Base-by-base conservation (phyloP, 2,113 vertebrate species). In the Silurus asotus region DNA sequence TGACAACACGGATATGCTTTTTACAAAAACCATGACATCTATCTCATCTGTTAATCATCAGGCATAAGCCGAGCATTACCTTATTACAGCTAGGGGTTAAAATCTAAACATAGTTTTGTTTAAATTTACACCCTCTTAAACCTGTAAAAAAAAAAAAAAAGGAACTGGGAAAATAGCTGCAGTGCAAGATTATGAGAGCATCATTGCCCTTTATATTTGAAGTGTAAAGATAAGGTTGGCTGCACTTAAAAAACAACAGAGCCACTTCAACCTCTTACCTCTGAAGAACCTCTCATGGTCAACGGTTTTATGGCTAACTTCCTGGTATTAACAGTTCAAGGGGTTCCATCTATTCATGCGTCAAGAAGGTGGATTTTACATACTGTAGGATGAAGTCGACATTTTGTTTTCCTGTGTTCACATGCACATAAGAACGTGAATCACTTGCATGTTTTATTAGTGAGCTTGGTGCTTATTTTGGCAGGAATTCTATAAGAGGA, bases 171-270 rank as follows among this genome's bases (percentile, higher is more conserved):
- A 65, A 83, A 69, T 15, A 81, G 65, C 84, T 75, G 64, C 87
- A 56, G 55, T 17, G 49, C 10, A 75, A 69, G 81, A 87, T 89
- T 87, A 67, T 64, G 79, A 76, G 69, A 85, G 79, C 53, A 11
- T 25, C 61, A 67, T 20, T 64, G 55, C 49, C 86, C 58, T 72
- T 85, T 82, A 69, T 74, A 80, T 85, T 87, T 89, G 83, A 55
- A 78, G 59, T 77, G 25, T 37, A 85, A 76, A 69, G 86, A 86
- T 87, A 88, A 89, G 84, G 62, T 83, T 84, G 83, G 81, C 83
- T 77, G 70, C 65, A 51, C 58, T 80, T 61, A 69, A 72, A 69
- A 72, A 84, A 70, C 77, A 28, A 25, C 56, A 49, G 45, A 61
- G 28, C 19, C 80, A 65, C 72, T 77, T 5, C 76, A 81, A 88